Base-by-base conservation (phyloP, 2,113 vertebrate species). In the Neotragus pygmaeus region DNA sequence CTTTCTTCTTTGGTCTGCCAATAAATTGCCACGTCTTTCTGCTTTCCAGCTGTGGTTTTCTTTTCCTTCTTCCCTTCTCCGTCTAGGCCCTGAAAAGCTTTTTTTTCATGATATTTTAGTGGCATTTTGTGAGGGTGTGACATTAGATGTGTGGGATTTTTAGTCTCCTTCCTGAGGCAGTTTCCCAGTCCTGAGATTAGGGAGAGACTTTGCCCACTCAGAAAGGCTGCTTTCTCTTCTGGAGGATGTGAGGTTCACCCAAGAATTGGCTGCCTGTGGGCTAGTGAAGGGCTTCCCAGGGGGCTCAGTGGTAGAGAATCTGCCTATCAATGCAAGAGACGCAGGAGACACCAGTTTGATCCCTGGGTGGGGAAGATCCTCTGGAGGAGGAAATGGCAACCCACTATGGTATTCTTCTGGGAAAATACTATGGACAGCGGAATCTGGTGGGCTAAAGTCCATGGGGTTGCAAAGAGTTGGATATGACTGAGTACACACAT, bases 261-360 rank as follows among this genome's bases (percentile, higher is more conserved):
- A 8, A 6, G 7, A 6, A 66, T 33, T 39, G 70, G 2, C 36
- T 81, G 28, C 62, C 45, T 82, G 6, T 36, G 2, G 23, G 2
- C 1, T 55, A 39, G 9, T 77, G n/a, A 30, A 87, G 17, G 19
- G 19, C 19, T 73, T 73, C 36, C n/a, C n/a, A 39, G 5, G 10
- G 23, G n/a, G 66, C 66, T 73, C n/a, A 39, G 66, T 73, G 66
- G 21, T 39, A 73, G n/a, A 39, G n/a, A 73, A 73, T 73, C 66
- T 73, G 66, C n/a, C 66, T 73, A 21, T 73, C 0, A 39, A 6
- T 23, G 19, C 66, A 73, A 73, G 66, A 73, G n/a, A 73, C 10
- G 5, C 10, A 3, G 11, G 19, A 39, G 66, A 13, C 10, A 6
- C n/a, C 0, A 0, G n/a, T 73, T 39, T 0, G 19, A 39, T 39